Conservation (phyloP, 1,140 invertebrate species). For the Temnothorax curvispinosus region DNA sequence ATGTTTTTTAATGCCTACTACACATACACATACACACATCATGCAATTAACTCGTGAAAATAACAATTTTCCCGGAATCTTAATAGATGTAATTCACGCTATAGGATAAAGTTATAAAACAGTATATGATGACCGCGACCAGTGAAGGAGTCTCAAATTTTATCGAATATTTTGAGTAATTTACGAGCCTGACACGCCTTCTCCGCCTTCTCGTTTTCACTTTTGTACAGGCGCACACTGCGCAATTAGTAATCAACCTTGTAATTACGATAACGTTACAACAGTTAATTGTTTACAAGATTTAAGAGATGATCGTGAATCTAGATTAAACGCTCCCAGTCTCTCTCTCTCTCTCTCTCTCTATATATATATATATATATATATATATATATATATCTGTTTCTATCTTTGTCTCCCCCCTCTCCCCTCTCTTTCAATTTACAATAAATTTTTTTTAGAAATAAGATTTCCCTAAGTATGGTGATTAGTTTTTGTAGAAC, state of each 20-base stretch:
- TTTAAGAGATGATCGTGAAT: constrained; percentile 34
- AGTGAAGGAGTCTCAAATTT: background rate
- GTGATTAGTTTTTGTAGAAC: background rate
- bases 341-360: too few species aligned
- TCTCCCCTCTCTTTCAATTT: background rate
- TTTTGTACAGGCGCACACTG: constrained; percentile 53
- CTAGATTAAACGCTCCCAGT: background rate
- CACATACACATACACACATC: background rate
- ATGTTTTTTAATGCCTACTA: background rate
- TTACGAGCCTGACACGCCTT: constrained; percentile 69
- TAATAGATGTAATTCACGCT: background rate
- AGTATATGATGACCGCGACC: background rate
- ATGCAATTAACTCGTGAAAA: background rate
- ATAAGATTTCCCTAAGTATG: background rate
- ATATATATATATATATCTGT: too few species aligned
- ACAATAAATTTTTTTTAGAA: background rate
- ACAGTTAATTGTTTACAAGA: constrained; percentile 52
- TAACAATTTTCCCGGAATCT: background rate
- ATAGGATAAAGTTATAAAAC: constrained; percentile 32
- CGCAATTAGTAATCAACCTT: constrained; percentile 73
- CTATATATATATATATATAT: too few species aligned
- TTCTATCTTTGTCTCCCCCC: background rate
- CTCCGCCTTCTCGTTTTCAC: constrained; percentile 74
- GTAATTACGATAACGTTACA: constrained; percentile 70
- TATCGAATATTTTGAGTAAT: constrained; percentile 66